Evolutionary conservation across 2,888 invertebrate species (phyloP).

Genomic region (Patella pellucida): DNA sequence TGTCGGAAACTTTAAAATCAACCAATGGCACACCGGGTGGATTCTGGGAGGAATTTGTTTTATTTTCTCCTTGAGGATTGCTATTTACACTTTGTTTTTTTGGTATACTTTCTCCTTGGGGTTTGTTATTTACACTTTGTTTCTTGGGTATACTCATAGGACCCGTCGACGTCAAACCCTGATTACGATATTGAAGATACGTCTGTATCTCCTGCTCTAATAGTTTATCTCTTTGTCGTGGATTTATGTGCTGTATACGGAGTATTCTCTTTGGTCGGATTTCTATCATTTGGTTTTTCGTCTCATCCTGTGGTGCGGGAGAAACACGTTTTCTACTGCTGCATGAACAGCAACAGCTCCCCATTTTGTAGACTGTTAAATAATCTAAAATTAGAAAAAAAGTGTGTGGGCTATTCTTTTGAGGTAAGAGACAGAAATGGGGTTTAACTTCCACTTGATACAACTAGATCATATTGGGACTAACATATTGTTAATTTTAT

Average conservation of each 20-base stretch:
- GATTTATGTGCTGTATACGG: constrained; percentile 55
- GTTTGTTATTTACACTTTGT: neutral
- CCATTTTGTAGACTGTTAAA: no score
- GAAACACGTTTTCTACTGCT: constrained; percentile 31
- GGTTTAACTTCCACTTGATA: no score
- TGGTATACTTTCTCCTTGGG: constrained; percentile 11
- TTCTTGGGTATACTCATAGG: constrained; percentile 25
- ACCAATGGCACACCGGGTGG: neutral
- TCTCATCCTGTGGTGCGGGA: constrained; percentile 38
- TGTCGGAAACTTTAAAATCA: neutral
- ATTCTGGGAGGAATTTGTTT: neutral
- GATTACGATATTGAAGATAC: constrained; percentile 40
- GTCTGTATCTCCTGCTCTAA: constrained; percentile 56
- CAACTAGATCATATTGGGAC: no score
- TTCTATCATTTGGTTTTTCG: constrained; percentile 41
- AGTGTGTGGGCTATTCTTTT: no score
- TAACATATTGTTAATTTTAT: no score
- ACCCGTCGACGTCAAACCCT: constrained; percentile 31
- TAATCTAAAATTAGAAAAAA: no score
- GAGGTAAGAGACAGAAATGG: no score
- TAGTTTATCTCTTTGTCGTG: constrained; percentile 50
- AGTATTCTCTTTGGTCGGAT: constrained; percentile 49
- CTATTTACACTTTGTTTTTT: constrained; percentile 2
- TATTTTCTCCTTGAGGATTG: neutral
- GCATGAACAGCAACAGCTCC: no score